Conservation (phyloP, 2,888 invertebrate genomes). For the Drosophila paramelanica region DNA sequence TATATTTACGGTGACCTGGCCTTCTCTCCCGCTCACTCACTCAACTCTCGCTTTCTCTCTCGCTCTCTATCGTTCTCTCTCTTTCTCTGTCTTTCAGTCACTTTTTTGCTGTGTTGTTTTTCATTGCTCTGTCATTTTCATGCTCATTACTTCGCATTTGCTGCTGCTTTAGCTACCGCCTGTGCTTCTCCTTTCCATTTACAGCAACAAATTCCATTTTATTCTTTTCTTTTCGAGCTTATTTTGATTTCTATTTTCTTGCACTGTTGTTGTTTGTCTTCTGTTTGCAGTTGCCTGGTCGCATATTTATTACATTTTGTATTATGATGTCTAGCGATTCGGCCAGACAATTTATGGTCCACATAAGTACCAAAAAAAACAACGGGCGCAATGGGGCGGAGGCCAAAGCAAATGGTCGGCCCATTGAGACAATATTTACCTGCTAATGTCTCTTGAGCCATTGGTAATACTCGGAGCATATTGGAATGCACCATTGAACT, state of each 20-base stretch:
- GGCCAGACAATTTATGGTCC: constrained; percentile 72
- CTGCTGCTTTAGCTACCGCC: constrained; percentile 35
- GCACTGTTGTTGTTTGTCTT: constrained; percentile 24
- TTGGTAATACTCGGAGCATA: constrained; percentile 27
- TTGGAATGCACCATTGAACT: background rate
- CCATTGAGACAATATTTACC: constrained; percentile 57
- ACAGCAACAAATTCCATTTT: constrained; percentile 15
- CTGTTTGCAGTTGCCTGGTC: constrained; percentile 53
- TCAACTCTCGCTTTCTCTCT: background rate
- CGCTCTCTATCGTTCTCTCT: background rate
- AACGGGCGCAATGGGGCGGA: background rate
- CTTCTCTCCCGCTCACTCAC: constrained; percentile 3
- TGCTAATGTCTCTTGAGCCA: constrained; percentile 38
- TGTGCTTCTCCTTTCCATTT: constrained; percentile 31
- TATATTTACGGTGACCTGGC: constrained; percentile 72
- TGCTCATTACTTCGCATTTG: constrained; percentile 75
- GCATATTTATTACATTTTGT: constrained; percentile 73
- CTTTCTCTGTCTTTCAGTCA: background rate
- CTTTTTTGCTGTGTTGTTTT: constrained; percentile 20
- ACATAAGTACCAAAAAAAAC: constrained; percentile 30
- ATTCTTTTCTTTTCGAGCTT: constrained; percentile 45
- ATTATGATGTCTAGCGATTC: constrained; percentile 74
- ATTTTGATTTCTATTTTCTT: constrained; percentile 67
- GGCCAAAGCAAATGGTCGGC: constrained; percentile 37
- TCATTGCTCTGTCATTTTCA: constrained; percentile 59